Evolutionary conservation across 2,888 invertebrate species (phyloP).

Genomic region (Amblyjoppa proteus): DNA sequence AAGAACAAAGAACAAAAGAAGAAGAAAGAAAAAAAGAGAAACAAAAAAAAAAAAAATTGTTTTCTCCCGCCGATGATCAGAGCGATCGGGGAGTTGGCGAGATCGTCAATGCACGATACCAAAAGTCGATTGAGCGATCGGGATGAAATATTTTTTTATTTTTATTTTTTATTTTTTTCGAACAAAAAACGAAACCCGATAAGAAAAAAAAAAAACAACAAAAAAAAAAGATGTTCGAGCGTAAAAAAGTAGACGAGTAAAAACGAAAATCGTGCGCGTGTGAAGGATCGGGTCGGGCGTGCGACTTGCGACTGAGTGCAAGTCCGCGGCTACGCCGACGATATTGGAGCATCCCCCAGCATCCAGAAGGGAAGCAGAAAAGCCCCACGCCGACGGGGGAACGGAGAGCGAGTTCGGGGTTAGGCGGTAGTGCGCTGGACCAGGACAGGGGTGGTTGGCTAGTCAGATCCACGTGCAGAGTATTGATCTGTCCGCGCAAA

Average conservation of each 20-base stretch:
- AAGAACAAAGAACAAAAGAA: background rate
- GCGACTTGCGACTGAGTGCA: constrained; percentile 64
- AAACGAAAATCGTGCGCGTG: constrained; percentile 35
- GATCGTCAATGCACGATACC: background rate
- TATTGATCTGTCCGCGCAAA: constrained; percentile 83
- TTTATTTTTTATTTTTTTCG: no score
- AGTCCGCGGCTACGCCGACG: constrained; percentile 52
- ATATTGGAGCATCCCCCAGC: constrained; percentile 56
- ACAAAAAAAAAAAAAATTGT: background rate
- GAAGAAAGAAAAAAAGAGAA: background rate
- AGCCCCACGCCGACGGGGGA: constrained; percentile 60
- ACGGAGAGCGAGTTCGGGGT: constrained; percentile 53
- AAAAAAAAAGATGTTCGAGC: constrained; percentile 3
- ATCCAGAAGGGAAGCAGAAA: constrained; percentile 66
- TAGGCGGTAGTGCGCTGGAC: constrained; percentile 66
- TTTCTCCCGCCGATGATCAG: background rate
- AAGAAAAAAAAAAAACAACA: background rate
- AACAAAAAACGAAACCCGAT: background rate
- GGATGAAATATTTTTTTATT: background rate
- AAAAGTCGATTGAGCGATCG: background rate
- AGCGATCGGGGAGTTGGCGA: background rate
- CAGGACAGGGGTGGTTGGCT: constrained; percentile 72
- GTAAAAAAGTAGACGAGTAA: constrained; percentile 12
- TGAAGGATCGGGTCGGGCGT: constrained; percentile 53
- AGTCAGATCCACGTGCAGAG: constrained; percentile 79